phyloP scores from a whole-genome alignment of 2,113 vertebrate genomes.

The Labrus mixtus region DNA sequence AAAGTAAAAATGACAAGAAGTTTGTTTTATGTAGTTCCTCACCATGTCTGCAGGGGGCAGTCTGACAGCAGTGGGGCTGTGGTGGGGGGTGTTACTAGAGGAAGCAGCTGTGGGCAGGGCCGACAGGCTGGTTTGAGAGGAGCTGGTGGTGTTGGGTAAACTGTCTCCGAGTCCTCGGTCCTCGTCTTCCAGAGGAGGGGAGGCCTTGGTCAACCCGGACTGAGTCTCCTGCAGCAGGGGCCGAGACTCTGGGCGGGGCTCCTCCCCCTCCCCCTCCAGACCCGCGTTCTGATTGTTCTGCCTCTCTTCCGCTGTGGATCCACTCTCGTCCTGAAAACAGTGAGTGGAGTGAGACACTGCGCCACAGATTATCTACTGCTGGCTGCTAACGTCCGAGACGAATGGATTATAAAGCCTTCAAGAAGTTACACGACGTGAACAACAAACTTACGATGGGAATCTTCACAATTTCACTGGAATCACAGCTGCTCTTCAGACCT shows the following conservation, averaged over 20 bases:
- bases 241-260: conserved; percentile 74
- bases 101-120: conserved; percentile 72
- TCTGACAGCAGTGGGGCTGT: conserved; percentile 72
- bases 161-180: conserved; percentile 86
- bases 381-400: neutral
- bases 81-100: conserved; percentile 67
- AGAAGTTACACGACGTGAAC: too few relatives aligned
- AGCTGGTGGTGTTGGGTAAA: conserved; percentile 86
- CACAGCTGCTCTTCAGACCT: conserved; percentile 64
- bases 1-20: too few relatives aligned
- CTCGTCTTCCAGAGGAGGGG: conserved; percentile 81
- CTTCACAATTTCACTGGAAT: conserved; percentile 77
- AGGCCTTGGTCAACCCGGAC: conserved; percentile 71
- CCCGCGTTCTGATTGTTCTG: conserved; percentile 80
- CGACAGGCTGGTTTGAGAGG: conserved; percentile 85
- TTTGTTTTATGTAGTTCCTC: neutral
- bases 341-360: neutral
- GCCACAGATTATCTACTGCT: neutral
- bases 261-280: conserved; percentile 80
- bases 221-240: conserved; percentile 84
- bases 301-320: conserved; percentile 74
- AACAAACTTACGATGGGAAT: conserved; percentile 82
- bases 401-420: neutral
- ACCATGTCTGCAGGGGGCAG: conserved; percentile 55
- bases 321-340: conserved; percentile 67